Conservation (phyloP, 2,113 vertebrate species). For the Thermophis baileyi region DNA sequence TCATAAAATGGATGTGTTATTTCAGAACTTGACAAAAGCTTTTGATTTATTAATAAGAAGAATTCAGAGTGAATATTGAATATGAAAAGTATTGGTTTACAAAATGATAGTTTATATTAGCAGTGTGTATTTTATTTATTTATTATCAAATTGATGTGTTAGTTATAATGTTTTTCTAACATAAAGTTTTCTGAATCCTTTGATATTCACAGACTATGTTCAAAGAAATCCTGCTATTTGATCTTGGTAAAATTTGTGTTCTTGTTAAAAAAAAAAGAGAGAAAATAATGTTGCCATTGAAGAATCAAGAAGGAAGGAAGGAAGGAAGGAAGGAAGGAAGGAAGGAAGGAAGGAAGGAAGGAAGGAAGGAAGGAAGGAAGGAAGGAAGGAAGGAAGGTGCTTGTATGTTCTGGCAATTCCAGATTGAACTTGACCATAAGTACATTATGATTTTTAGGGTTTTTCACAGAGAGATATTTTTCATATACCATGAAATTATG, state of each 20-base stretch:
- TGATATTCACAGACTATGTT: constrained; percentile 58
- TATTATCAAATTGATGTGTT: not conserved
- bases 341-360: not conserved
- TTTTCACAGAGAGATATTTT: not conserved
- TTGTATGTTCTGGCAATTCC: not conserved
- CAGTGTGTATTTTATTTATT: constrained; percentile 38
- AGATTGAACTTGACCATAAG: not conserved
- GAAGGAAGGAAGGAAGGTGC: not conserved
- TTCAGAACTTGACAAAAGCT: constrained; percentile 11
- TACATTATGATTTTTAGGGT: not conserved
- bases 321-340: not conserved
- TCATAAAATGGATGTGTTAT: constrained; percentile 26
- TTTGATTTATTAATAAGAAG: constrained; percentile 35
- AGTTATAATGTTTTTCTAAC: constrained; percentile 30
- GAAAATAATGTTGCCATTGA: not conserved
- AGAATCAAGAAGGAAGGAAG: not conserved
- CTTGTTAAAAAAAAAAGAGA: not conserved
- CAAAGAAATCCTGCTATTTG: constrained; percentile 18
- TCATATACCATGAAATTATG: too few species aligned
- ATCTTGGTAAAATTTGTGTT: not conserved
- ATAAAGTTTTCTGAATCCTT: constrained; percentile 22
- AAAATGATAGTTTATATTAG: constrained; percentile 46
- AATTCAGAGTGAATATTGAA: constrained; percentile 43
- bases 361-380: not conserved
- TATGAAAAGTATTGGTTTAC: constrained; percentile 38